phyloP scores from a whole-genome alignment of 2,888 invertebrate species.

The Parnassius glacialis region DNA sequence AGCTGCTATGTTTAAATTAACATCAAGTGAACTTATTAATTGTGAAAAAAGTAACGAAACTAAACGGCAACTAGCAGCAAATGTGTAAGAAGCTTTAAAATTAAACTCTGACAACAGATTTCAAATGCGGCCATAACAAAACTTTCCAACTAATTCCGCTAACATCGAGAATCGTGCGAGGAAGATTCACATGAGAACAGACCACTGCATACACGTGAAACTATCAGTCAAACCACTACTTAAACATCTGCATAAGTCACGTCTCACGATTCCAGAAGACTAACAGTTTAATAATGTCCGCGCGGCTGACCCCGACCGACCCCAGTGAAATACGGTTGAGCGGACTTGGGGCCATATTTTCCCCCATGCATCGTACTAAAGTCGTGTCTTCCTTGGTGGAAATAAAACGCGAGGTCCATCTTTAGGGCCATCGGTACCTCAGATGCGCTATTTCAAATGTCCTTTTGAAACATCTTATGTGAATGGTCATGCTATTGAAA shows the following conservation, averaged over 20 bases:
- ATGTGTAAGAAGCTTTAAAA: too few relatives aligned
- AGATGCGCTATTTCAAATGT: slow-evolving; percentile 69
- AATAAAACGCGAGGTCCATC: slow-evolving; percentile 80
- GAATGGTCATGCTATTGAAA: neutral
- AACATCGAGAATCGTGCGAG: slow-evolving; percentile 61
- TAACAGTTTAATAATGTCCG: slow-evolving; percentile 81
- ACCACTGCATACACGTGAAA: slow-evolving; percentile 70
- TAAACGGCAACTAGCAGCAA: too few relatives aligned
- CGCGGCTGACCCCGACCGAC: slow-evolving; percentile 68
- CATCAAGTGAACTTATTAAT: too few relatives aligned
- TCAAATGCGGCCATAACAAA: slow-evolving; percentile 40
- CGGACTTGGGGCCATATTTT: slow-evolving; percentile 77
- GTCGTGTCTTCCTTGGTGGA: slow-evolving; percentile 80
- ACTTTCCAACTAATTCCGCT: slow-evolving; percentile 69
- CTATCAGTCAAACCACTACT: slow-evolving; percentile 78
- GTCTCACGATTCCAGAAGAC: slow-evolving; percentile 70
- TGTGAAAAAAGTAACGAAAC: too few relatives aligned
- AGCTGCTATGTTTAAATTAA: too few relatives aligned
- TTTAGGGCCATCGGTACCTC: slow-evolving; percentile 77
- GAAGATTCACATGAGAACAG: slow-evolving; percentile 74
- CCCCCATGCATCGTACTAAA: slow-evolving; percentile 74
- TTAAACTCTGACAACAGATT: slow-evolving; percentile 3
- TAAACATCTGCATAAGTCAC: slow-evolving; percentile 80
- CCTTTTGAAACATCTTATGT: slow-evolving; percentile 41
- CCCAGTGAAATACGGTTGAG: slow-evolving; percentile 76